Conservation (phyloP, 1,140 invertebrate genomes). For the Centruroides sculpturatus region DNA sequence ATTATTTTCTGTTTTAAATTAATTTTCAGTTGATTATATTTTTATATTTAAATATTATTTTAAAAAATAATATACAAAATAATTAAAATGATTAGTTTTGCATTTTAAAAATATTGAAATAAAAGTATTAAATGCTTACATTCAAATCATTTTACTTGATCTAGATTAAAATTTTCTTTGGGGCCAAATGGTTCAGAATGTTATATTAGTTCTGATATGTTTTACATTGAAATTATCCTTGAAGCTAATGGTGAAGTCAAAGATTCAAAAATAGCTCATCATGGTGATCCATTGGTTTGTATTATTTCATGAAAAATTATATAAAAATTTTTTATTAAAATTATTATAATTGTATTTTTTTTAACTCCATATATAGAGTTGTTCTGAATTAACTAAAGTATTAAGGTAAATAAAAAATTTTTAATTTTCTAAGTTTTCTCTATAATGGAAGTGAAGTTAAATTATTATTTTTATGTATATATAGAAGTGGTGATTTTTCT, state of each 20-base stretch:
- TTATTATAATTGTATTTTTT: not conserved
- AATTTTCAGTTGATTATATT: not conserved
- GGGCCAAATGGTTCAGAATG: constrained; percentile 45
- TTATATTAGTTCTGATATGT: constrained; percentile 93
- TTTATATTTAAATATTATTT: not conserved
- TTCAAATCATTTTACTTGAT: constrained; percentile 20
- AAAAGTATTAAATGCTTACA: no score
- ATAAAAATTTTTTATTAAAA: not conserved
- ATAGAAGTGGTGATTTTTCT: constrained; percentile 56
- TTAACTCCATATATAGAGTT: constrained; percentile 45
- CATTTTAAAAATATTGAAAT: not conserved
- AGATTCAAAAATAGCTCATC: constrained; percentile 87
- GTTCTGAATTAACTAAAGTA: constrained; percentile 52
- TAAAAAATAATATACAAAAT: not conserved
- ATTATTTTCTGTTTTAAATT: no score
- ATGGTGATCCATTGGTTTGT: constrained; percentile 43
- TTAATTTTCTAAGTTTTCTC: no score
- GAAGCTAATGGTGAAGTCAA: constrained; percentile 64
- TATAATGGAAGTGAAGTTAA: no score
- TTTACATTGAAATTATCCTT: constrained; percentile 79
- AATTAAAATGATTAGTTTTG: not conserved
- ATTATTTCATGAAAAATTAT: not conserved
- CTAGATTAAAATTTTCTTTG: constrained; percentile 58
- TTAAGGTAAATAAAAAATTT: constrained; percentile 22
- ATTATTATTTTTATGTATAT: not conserved